Evolutionary conservation across 2,797 vertebrate species (phyloP).

Genomic region (Pangasius krempfi): DNA sequence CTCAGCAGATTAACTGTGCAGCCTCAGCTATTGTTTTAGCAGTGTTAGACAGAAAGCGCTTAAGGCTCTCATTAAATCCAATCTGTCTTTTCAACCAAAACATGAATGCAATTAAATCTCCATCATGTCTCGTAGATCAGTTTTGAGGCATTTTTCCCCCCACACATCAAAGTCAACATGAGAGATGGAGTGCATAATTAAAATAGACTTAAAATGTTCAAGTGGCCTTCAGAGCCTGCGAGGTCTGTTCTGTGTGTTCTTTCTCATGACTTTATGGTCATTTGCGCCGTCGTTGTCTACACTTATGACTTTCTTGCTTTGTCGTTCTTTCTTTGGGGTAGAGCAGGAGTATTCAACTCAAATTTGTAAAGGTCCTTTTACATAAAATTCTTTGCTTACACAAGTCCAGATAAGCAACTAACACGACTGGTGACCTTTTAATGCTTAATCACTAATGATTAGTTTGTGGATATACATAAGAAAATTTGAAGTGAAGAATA

Average conservation of each 20-base stretch:
- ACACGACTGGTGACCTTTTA: background rate
- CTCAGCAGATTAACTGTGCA: conserved; percentile 44
- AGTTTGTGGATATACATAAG: background rate
- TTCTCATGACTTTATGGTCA: background rate
- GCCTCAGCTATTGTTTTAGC: conserved; percentile 33
- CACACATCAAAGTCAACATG: conserved; percentile 8
- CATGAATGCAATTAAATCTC: conserved; percentile 41
- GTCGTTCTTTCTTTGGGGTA: background rate
- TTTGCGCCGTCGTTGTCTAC: background rate
- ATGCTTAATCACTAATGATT: background rate
- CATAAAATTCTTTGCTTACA: background rate
- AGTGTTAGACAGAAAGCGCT: conserved; percentile 41
- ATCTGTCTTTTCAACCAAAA: conserved; percentile 38
- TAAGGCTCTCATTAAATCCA: conserved; percentile 29
- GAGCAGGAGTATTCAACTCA: background rate
- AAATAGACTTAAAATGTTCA: conserved; percentile 19
- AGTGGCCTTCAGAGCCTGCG: background rate
- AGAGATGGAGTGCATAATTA: conserved; percentile 13
- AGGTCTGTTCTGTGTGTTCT: background rate
- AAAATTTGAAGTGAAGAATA: background rate
- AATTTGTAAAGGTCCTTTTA: background rate
- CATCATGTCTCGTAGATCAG: conserved; percentile 8
- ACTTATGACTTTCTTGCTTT: background rate
- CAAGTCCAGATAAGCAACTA: background rate
- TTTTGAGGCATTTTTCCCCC: conserved; percentile 8